These are phyloP conservation scores for Nemotelus pantherinus DNA, from an alignment of 2,888 invertebrate genomes.

Conservation along the genomic window DNA sequence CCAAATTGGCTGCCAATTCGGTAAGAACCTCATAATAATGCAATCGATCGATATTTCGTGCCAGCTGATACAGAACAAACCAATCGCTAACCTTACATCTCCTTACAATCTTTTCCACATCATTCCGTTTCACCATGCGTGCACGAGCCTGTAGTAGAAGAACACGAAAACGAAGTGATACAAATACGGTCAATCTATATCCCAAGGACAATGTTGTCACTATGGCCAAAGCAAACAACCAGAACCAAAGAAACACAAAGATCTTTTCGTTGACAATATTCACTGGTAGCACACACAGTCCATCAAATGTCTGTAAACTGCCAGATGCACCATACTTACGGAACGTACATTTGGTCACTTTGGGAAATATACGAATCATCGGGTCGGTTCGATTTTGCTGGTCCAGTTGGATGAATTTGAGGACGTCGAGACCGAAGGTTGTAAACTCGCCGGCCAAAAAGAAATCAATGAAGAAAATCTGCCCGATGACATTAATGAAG, in stretches of 20 bases:
- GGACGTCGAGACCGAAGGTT: conserved; percentile 89
- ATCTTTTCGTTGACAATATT: conserved; percentile 96
- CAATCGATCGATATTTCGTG: conserved; percentile 92
- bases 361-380: conserved; percentile 88
- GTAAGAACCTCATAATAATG: conserved; percentile 87
- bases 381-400: conserved; percentile 85
- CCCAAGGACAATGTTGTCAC: conserved; percentile 83
- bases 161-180: conserved; percentile 80
- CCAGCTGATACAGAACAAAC: conserved; percentile 91
- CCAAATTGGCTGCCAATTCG: conserved; percentile 71
- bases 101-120: conserved; percentile 82
- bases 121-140: conserved; percentile 78
- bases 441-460: conserved; percentile 92
- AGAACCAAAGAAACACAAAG: conserved; percentile 93
- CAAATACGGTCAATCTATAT: conserved; percentile 81
- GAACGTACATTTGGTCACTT: conserved; percentile 94
- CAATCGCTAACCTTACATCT: conserved; percentile 90
- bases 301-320: conserved; percentile 89
- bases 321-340: conserved; percentile 96
- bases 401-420: conserved; percentile 89
- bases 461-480: conserved; percentile 92
- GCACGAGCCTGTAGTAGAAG: conserved; percentile 85
- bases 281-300: conserved; percentile 87
- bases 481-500: conserved; percentile 88
- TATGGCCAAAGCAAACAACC: conserved; percentile 86